A percentile compares a stretch with the other conserved stretches of the same genome.
Evolutionary conservation across 2,888 invertebrate species (phyloP).

Genomic region (Lasiommata megera): DNA sequence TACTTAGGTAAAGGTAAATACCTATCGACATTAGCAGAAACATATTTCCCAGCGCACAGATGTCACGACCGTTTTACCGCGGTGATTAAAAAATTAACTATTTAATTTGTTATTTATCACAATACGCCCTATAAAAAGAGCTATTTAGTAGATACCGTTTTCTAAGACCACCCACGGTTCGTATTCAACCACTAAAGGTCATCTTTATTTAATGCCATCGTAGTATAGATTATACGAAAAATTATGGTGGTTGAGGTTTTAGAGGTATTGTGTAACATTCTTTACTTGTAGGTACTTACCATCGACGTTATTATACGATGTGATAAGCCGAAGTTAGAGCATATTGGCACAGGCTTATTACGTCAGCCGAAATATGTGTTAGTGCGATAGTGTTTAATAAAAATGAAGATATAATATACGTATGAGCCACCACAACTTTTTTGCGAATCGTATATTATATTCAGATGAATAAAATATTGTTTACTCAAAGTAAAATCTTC

Average conservation of each 20-base stretch:
- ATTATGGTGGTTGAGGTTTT: background rate
- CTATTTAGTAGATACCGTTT: slow-evolving; percentile 3
- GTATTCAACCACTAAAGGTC: background rate
- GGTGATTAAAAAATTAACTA: background rate
- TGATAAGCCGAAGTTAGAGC: background rate
- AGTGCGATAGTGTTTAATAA: too few species aligned
- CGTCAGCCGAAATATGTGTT: too few species aligned
- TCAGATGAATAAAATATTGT: too few species aligned
- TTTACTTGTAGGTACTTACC: background rate
- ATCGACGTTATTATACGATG: background rate
- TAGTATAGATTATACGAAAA: background rate
- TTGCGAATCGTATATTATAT: too few species aligned
- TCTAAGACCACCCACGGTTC: slow-evolving; percentile 9
- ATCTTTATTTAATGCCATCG: background rate
- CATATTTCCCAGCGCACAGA: background rate
- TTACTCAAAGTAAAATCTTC: too few species aligned
- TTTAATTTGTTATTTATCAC: slow-evolving; percentile 7
- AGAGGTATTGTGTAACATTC: background rate
- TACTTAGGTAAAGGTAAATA: too few species aligned
- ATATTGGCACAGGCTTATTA: too few species aligned
- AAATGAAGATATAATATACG: too few species aligned
- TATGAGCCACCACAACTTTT: too few species aligned
- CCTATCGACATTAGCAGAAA: background rate
- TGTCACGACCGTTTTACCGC: background rate
- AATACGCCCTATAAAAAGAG: background rate